Conservation (phyloP, 1,140 invertebrate species). For the Panagrolaimus sp. region DNA sequence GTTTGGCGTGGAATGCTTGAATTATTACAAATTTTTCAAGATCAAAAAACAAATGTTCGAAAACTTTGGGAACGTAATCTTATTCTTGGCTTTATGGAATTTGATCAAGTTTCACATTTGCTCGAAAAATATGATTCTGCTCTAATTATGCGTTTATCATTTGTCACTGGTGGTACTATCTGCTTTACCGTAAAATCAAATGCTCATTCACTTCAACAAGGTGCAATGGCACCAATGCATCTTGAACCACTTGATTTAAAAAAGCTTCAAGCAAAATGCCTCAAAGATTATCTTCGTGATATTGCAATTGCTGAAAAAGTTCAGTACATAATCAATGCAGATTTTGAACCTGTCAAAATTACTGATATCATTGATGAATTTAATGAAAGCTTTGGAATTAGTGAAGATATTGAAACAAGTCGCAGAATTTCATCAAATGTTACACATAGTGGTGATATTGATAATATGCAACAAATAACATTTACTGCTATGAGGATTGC, state of each 20-base stretch:
- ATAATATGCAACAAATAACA: slow-evolving; percentile 55
- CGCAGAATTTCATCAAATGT: slow-evolving; percentile 56
- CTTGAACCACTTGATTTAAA: slow-evolving; percentile 55
- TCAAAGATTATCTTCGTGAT: slow-evolving; percentile 46
- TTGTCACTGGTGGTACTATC: slow-evolving; percentile 57
- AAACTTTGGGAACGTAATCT: slow-evolving; percentile 56
- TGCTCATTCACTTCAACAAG: slow-evolving; percentile 35
- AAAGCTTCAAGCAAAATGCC: slow-evolving; percentile 49
- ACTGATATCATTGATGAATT: slow-evolving; percentile 44
- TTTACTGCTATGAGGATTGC: slow-evolving; percentile 58
- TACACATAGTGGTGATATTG: slow-evolving; percentile 56
- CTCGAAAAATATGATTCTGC: slow-evolving; percentile 46
- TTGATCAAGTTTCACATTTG: slow-evolving; percentile 52
- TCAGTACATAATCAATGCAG: slow-evolving; percentile 55
- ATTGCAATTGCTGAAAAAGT: slow-evolving; percentile 51
- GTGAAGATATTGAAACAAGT: slow-evolving; percentile 42
- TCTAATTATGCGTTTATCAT: slow-evolving; percentile 54
- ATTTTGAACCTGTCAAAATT: slow-evolving; percentile 40
- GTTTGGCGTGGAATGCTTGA: slow-evolving; percentile 58
- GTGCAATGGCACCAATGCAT: slow-evolving; percentile 45
- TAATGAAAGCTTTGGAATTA: slow-evolving; percentile 27
- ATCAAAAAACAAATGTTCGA: slow-evolving; percentile 47
- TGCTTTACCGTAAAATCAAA: slow-evolving; percentile 57
- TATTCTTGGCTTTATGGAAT: slow-evolving; percentile 53
- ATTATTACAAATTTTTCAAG: slow-evolving; percentile 55